These are phyloP conservation scores for Prosopocoilus inquinatus DNA, from an alignment of 2,888 invertebrate genomes.

Conservation along the genomic window DNA sequence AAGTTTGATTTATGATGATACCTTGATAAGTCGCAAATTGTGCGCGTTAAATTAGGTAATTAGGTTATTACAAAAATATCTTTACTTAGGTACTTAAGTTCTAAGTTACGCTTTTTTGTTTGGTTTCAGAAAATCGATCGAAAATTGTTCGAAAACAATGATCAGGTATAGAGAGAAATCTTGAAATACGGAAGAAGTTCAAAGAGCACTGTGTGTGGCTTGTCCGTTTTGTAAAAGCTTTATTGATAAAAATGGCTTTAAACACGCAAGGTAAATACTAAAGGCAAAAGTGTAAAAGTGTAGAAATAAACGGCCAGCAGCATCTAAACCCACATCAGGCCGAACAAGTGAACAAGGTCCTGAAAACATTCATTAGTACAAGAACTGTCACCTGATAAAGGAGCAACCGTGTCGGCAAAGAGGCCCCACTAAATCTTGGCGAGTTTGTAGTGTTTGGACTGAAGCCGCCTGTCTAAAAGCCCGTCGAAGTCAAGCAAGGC, in stretches of 20 bases:
- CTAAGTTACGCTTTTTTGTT: too few relatives aligned
- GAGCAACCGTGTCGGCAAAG: conserved; percentile 47
- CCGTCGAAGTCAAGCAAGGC: conserved; percentile 23
- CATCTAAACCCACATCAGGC: conserved; percentile 23
- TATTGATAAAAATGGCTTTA: conserved; percentile 17
- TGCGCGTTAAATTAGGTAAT: too few relatives aligned
- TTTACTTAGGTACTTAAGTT: too few relatives aligned
- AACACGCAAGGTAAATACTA: conserved; percentile 15
- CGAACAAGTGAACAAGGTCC: conserved; percentile 40
- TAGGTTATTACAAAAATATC: too few relatives aligned
- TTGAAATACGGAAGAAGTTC: not conserved
- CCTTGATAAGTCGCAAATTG: too few relatives aligned
- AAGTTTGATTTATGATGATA: too few relatives aligned
- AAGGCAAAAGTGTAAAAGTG: conserved; percentile 23
- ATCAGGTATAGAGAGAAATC: not conserved
- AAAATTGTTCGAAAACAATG: not conserved
- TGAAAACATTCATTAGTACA: conserved; percentile 49
- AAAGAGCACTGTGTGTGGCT: conserved; percentile 20
- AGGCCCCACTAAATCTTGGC: conserved; percentile 45
- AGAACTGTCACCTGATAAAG: conserved; percentile 49
- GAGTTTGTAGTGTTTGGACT: conserved; percentile 42
- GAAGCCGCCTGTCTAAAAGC: conserved; percentile 34
- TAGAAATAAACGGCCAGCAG: conserved; percentile 24
- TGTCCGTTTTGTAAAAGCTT: conserved; percentile 12
- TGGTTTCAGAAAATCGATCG: too few relatives aligned